Percentiles rank a stretch among this genome's conserved stretches.
Conservation (phyloP, 2,797 vertebrate genomes). For the Sardinella longiceps region DNA sequence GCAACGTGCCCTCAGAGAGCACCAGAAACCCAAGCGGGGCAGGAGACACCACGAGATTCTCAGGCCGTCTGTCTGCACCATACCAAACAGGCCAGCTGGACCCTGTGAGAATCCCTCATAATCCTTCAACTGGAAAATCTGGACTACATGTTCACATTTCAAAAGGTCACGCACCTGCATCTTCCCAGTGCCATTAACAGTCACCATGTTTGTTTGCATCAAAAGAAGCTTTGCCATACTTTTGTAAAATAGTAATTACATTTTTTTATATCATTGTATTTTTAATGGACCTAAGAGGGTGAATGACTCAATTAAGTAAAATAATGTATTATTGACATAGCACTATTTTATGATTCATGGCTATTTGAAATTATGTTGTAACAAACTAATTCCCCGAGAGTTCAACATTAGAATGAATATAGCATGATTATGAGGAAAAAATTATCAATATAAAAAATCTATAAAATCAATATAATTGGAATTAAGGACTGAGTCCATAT, state of each 20-base stretch:
- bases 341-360: background rate
- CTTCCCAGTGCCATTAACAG: background rate
- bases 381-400: background rate
- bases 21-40: background rate
- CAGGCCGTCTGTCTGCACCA: background rate
- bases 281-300: no score
- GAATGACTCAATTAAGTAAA: background rate
- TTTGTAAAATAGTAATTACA: background rate
- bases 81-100: background rate
- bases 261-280: background rate
- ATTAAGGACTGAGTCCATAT: no score
- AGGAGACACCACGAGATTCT: background rate
- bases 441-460: background rate
- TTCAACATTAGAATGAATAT: background rate
- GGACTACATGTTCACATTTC: background rate
- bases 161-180: background rate
- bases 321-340: no score
- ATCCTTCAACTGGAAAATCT: slow-evolving; percentile 2
- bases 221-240: background rate
- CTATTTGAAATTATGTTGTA: background rate
- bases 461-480: background rate
- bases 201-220: background rate
- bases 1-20: background rate
- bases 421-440: background rate
- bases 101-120: background rate